These are phyloP conservation scores for Ictidomys tridecemlineatus DNA, from an alignment of 2,113 vertebrate genomes.

Conservation along the genomic window DNA sequence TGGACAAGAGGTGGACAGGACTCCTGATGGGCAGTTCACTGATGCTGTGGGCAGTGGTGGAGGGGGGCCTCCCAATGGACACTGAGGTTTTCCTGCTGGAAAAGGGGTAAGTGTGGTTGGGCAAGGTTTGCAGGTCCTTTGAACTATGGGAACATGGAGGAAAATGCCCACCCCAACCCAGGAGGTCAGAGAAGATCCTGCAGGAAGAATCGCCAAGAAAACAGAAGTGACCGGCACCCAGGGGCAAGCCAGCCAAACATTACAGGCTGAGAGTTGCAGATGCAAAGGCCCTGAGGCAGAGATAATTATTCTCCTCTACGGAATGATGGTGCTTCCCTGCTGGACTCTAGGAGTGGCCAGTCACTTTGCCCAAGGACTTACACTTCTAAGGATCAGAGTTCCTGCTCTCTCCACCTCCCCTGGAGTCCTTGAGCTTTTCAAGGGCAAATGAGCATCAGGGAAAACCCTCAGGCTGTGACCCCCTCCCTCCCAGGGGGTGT, in stretches of 20 bases:
- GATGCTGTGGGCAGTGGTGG: too few species aligned
- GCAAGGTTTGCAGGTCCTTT: neutral
- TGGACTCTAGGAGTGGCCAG: neutral
- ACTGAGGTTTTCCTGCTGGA: neutral
- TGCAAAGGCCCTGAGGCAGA: neutral
- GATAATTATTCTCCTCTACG: fast-evolving
- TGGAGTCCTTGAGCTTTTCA: constrained; percentile 16
- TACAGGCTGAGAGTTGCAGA: neutral
- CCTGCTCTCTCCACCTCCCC: fast-evolving
- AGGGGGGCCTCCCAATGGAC: neutral
- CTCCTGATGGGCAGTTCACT: neutral
- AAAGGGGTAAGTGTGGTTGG: neutral
- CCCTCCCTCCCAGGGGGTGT: neutral
- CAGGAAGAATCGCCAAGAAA: neutral
- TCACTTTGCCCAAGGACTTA: neutral
- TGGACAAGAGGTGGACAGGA: neutral
- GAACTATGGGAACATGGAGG: too few species aligned
- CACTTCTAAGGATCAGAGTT: neutral
- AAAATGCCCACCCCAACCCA: neutral
- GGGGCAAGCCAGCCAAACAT: neutral
- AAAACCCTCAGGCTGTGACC: neutral
- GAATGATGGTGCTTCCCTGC: neutral
- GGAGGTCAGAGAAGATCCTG: neutral
- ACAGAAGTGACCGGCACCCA: neutral
- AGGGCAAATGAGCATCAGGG: neutral